Base-by-base conservation (phyloP, 2,888 invertebrate species). In the Cephus rjabovi region DNA sequence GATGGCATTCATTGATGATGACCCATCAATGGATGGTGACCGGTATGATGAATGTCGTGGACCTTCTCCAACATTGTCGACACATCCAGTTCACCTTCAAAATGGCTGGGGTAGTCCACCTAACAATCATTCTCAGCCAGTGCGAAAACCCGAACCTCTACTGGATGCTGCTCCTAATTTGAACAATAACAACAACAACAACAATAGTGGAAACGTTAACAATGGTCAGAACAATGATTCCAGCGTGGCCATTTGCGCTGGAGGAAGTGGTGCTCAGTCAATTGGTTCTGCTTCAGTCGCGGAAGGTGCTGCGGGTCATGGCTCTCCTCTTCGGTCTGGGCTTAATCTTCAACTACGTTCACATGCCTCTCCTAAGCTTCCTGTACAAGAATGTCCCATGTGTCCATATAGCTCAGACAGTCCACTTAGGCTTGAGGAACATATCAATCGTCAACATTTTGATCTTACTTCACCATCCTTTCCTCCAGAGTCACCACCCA, bases 361-460 rank as follows among this genome's bases (percentile, higher is more conserved):
- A 77, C 92, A 90, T 82, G 91, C 90, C 78, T 89, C 87, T 82
- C 91, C 88, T 81, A 92, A 87, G 83, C 90, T 87, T 83, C 91
- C 87, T 86, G 86, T 90, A 78, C 90, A 90, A 85, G 90, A 95
- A 93, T 97, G 97, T 91, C 95, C 96, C 74, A 93, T 97, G 91
- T 97, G 97, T 91, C 95, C 95, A 86, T 96, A 95, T 88, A 95
- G 93, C 80, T 96, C 96, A 88, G 94, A 94, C 89, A 95, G 95
- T 92, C 95, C 96, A 1, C 92, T 94, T 81, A 94, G 95, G 87
- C 92, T 97, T 82, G 96, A 97, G 89, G 96, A 96, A 90, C 97
- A 97, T 91, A 95, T 97, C 89, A 97, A 97, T 91, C 94, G 96
- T 76, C 95, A 95, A 82, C 97, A 97, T 91, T 96, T 97, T 92